Conservation (phyloP, 2,888 invertebrate genomes). For the Agrotis exclamationis region DNA sequence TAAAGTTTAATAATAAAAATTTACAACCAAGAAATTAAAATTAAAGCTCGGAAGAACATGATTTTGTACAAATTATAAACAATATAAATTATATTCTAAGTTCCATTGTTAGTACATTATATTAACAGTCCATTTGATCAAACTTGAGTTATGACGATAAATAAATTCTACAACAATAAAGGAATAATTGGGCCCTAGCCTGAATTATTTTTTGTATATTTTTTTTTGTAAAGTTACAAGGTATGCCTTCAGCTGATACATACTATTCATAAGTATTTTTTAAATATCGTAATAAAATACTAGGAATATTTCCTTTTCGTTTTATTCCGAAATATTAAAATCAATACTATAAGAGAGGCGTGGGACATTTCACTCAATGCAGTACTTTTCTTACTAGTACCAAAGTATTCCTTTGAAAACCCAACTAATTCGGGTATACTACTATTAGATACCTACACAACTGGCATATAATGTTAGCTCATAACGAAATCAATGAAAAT, state of each 20-base stretch:
- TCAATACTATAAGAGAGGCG: conserved; percentile 7
- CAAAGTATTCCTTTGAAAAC: conserved; percentile 54
- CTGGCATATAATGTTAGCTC: conserved; percentile 57
- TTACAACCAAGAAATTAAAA: conserved; percentile 89
- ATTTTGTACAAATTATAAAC: conserved; percentile 83
- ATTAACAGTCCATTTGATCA: conserved; percentile 74
- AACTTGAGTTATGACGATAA: conserved; percentile 66
- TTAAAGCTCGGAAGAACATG: conserved; percentile 91
- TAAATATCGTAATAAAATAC: conserved; percentile 31
- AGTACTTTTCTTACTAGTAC: conserved; percentile 30
- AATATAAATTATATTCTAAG: conserved; percentile 66
- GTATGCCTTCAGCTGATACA: neutral
- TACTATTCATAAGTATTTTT: conserved; percentile 16
- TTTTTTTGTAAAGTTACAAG: neutral
- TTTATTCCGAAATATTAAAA: conserved; percentile 9
- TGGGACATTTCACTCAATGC: neutral
- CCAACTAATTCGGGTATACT: conserved; percentile 46
- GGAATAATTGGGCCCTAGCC: conserved; percentile 48
- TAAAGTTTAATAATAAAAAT: conserved; percentile 89
- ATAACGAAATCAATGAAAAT: conserved; percentile 54
- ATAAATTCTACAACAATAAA: conserved; percentile 60
- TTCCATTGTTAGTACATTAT: conserved; percentile 70
- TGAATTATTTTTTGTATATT: neutral
- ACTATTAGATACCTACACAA: conserved; percentile 52
- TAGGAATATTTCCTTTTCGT: conserved; percentile 19